These are phyloP conservation scores for Meteorus colon DNA, from an alignment of 2,888 invertebrate genomes.

Conservation along the genomic window DNA sequence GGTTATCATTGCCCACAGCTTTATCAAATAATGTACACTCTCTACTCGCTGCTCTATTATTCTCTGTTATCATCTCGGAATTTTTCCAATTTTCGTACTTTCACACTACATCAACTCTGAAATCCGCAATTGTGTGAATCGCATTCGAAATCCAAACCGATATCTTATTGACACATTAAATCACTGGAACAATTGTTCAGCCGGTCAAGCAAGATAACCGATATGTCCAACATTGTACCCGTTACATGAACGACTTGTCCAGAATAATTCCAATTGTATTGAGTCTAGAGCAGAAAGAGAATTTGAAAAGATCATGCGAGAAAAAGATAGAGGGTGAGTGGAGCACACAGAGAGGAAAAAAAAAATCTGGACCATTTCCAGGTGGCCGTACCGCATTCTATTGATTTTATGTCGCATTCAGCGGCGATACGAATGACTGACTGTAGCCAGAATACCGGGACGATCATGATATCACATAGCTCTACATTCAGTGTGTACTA, in stretches of 20 bases:
- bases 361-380: slow-evolving; percentile 61
- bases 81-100: neutral
- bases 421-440: slow-evolving; percentile 55
- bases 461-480: slow-evolving; percentile 5
- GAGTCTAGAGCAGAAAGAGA: slow-evolving; percentile 26
- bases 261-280: slow-evolving; percentile 9
- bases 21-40: neutral
- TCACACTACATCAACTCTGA: neutral
- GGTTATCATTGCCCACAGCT: slow-evolving; percentile 18
- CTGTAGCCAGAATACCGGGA: slow-evolving; percentile 34
- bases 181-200: neutral
- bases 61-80: neutral
- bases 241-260: neutral
- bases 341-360: slow-evolving; percentile 23
- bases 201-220: neutral
- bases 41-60: neutral
- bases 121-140: neutral
- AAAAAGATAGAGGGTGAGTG: slow-evolving; percentile 20
- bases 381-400: slow-evolving; percentile 59
- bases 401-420: slow-evolving; percentile 65
- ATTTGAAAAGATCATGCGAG: slow-evolving; percentile 11
- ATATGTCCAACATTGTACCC: neutral
- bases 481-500: neutral
- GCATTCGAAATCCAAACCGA: neutral
- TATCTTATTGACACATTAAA: slow-evolving; percentile 10